Conservation (phyloP, 2,888 invertebrate species). For the Sphaerophoria rueppellii region DNA sequence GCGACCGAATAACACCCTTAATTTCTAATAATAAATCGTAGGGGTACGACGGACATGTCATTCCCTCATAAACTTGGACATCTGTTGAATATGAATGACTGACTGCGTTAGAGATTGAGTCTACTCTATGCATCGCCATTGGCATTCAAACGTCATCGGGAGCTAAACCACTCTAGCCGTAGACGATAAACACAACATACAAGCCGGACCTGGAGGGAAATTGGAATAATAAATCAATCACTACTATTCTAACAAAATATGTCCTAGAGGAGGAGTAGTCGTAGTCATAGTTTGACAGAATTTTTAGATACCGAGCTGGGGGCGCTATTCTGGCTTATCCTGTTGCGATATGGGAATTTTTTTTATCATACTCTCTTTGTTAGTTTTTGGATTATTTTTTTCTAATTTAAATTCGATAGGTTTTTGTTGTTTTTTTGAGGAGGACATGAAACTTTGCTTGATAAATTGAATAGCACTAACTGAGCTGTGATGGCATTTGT, state of each 20-base stretch:
- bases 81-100: conserved; percentile 70
- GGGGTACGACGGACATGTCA: conserved; percentile 19
- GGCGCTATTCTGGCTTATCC: conserved; percentile 16
- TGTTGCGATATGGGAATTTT: conserved; percentile 13
- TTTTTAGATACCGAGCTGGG: conserved; percentile 7
- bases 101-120: conserved; percentile 12
- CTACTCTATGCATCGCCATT: conserved; percentile 32
- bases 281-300: conserved; percentile 7
- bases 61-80: conserved; percentile 56
- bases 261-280: conserved; percentile 14
- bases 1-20: not conserved
- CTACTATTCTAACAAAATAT: too few relatives aligned
- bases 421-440: conserved; percentile 27
- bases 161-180: not conserved
- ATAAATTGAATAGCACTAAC: conserved; percentile 54
- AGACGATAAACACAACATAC: conserved; percentile 32
- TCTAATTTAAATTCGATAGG: conserved; percentile 5
- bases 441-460: conserved; percentile 50
- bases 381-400: not conserved
- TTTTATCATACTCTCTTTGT: not conserved
- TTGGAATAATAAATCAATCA: conserved; percentile 70
- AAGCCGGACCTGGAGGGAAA: conserved; percentile 42
- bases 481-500: conserved; percentile 19
- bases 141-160: conserved; percentile 43
- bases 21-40: conserved; percentile 14